Percentiles rank a stretch among this genome's conserved stretches.
phyloP scores from a whole-genome alignment of 2,888 invertebrate species.

The Eumacrocentrus americanus region DNA sequence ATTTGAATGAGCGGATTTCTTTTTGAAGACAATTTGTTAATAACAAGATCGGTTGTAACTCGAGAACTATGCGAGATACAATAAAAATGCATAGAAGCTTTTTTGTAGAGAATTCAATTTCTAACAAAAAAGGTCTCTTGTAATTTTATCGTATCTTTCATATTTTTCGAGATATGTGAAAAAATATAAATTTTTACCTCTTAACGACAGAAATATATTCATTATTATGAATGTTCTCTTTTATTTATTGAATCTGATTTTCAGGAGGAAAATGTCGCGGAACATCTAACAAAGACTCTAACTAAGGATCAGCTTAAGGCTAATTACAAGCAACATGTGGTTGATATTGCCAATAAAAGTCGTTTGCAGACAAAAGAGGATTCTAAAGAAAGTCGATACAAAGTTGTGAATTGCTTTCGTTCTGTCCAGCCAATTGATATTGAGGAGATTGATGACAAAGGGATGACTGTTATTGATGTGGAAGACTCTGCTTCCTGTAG shows the following conservation, averaged over 20 bases:
- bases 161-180: too few species aligned
- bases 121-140: too few species aligned
- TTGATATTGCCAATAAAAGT: conserved; percentile 61
- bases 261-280: conserved; percentile 58
- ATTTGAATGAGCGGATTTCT: too few species aligned
- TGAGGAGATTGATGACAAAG: conserved; percentile 44
- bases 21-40: too few species aligned
- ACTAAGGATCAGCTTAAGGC: conserved; percentile 63
- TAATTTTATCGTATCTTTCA: too few species aligned
- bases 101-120: too few species aligned
- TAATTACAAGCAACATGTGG: conserved; percentile 62
- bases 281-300: conserved; percentile 57
- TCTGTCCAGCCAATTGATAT: conserved; percentile 53
- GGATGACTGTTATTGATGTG: conserved; percentile 67
- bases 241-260: conserved; percentile 27
- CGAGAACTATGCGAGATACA: too few species aligned
- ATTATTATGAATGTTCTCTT: conserved; percentile 4
- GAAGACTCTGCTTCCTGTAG: conserved; percentile 55
- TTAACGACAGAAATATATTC: too few species aligned
- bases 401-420: conserved; percentile 68
- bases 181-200: too few species aligned
- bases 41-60: too few species aligned
- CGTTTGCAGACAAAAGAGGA: conserved; percentile 61
- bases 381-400: conserved; percentile 65
- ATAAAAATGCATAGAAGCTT: too few species aligned